Percentiles rank a stretch among this genome's conserved stretches.
Conservation (phyloP, 2,888 invertebrate genomes). For the Eupithecia abbreviata region DNA sequence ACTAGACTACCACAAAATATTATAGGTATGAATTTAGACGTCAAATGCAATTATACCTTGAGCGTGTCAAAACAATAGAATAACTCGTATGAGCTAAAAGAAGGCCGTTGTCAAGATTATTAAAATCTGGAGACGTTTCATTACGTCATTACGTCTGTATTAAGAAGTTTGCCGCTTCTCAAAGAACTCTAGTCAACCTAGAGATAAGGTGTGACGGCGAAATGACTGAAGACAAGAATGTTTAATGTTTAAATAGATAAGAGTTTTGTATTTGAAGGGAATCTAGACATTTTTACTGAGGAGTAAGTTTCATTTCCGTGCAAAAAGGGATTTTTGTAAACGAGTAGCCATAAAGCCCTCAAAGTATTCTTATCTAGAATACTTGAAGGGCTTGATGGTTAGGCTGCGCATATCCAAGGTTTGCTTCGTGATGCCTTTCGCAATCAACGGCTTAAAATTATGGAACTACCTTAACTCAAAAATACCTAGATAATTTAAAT, state of each 20-base stretch:
- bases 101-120: not conserved
- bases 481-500: not conserved
- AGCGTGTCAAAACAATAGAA: not conserved
- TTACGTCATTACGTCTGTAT: not conserved
- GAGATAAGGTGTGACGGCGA: conserved; percentile 38
- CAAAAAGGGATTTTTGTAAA: not conserved
- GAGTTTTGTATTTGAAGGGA: conserved; percentile 14
- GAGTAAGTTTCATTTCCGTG: conserved; percentile 11
- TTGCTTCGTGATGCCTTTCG: not conserved
- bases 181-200: not conserved
- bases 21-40: no score
- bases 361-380: not conserved
- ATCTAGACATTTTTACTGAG: conserved; percentile 1
- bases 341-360: not conserved
- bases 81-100: not conserved
- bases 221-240: conserved; percentile 31
- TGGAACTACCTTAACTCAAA: not conserved
- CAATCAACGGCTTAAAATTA: not conserved
- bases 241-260: conserved; percentile 29
- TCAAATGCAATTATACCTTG: no score
- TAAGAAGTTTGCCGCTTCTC: not conserved
- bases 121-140: not conserved
- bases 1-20: no score
- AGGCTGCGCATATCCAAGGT: not conserved
- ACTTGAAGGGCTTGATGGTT: not conserved